These are phyloP conservation scores for Saccostrea glomerata DNA, from an alignment of 1,140 invertebrate species.

Conservation along the genomic window DNA sequence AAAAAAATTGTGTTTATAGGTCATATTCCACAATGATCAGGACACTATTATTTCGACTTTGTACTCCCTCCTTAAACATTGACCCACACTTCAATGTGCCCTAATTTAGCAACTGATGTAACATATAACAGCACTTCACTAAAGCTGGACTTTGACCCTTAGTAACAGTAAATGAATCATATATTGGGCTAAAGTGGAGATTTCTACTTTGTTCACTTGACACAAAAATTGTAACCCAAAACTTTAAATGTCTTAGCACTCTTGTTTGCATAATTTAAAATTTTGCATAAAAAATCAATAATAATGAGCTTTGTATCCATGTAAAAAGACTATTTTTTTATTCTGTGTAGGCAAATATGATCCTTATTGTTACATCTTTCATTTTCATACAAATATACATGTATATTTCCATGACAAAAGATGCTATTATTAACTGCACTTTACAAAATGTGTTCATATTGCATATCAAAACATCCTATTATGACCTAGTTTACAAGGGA, in stretches of 20 bases:
- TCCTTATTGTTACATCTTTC: background rate
- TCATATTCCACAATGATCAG: too few relatives aligned
- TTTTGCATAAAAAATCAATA: background rate
- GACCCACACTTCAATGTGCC: background rate
- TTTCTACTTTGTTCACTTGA: background rate
- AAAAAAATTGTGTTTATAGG: too few relatives aligned
- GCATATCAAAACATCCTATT: background rate
- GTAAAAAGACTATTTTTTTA: background rate
- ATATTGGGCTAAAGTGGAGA: background rate
- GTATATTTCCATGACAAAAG: background rate
- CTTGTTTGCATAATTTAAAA: background rate
- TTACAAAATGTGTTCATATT: background rate
- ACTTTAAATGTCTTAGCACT: too few relatives aligned
- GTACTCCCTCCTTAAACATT: background rate
- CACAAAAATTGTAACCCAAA: background rate
- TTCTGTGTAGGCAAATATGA: background rate
- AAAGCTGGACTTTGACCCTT: background rate
- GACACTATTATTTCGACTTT: background rate
- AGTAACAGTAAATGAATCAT: background rate
- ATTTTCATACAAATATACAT: background rate
- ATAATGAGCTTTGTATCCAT: background rate
- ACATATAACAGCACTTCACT: background rate
- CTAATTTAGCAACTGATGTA: constrained; percentile 1
- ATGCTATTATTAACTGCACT: background rate
- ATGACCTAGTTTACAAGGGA: background rate